Percentiles rank a stretch among this genome's conserved stretches.
These are phyloP conservation scores for Pinna nobilis DNA, from an alignment of 1,140 invertebrate species.

Conservation along the genomic window DNA sequence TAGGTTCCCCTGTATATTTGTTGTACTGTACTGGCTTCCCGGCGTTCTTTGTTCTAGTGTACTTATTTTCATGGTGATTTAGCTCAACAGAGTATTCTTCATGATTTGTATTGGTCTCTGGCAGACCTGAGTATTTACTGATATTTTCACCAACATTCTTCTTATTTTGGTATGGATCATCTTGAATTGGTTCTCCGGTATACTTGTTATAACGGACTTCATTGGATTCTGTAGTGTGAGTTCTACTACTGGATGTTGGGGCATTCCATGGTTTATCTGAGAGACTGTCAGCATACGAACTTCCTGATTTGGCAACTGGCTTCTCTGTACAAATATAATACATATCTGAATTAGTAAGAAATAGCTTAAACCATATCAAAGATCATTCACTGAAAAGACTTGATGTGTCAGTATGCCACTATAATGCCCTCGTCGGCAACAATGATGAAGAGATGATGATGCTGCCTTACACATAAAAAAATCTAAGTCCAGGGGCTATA, in stretches of 20 bases:
- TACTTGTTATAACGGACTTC: constrained; percentile 26
- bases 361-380: no score
- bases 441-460: no score
- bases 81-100: constrained; percentile 25
- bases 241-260: background rate
- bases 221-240: background rate
- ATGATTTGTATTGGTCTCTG: background rate
- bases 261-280: background rate
- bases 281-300: background rate
- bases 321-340: background rate
- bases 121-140: no score
- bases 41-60: constrained; percentile 6
- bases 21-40: constrained; percentile 8
- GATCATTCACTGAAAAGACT: no score
- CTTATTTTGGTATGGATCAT: no score
- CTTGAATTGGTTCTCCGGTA: constrained; percentile 38
- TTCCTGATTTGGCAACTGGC: background rate
- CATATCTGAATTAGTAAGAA: constrained; percentile 9
- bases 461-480: no score
- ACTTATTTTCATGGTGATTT: constrained; percentile 1
- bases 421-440: no score
- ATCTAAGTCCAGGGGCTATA: no score
- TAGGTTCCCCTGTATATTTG: constrained; percentile 34
- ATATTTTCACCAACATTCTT: no score
- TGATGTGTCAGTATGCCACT: no score